phyloP scores from a whole-genome alignment of 2,888 invertebrate genomes.

The Trilocha varians region DNA sequence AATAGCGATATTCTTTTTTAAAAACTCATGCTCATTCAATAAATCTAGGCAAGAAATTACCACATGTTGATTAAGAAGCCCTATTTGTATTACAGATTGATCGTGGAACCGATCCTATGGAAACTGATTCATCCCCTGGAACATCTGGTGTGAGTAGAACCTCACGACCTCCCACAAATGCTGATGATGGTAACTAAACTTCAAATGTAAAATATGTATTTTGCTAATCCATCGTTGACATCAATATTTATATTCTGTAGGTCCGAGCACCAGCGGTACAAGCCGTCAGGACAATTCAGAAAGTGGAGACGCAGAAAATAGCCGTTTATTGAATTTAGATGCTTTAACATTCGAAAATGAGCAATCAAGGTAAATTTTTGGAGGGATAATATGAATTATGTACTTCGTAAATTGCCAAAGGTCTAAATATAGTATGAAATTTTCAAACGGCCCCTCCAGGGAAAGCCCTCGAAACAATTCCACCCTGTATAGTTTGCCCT shows the following conservation, averaged over 20 bases:
- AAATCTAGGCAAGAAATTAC: neutral
- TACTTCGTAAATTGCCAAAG: too few relatives aligned
- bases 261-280: conserved; percentile 36
- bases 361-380: conserved; percentile 27
- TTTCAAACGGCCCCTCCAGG: too few relatives aligned
- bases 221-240: conserved; percentile 1
- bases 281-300: conserved; percentile 26
- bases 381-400: neutral
- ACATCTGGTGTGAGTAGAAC: conserved; percentile 7
- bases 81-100: conserved; percentile 65
- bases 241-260: conserved; percentile 16
- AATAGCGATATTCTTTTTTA: too few relatives aligned
- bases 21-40: too few relatives aligned
- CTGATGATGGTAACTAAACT: conserved; percentile 23
- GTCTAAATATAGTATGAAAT: too few relatives aligned
- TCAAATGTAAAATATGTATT: neutral
- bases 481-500: neutral
- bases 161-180: conserved; percentile 15
- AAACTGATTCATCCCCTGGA: conserved; percentile 44
- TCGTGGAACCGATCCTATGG: conserved; percentile 81
- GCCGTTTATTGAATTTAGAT: conserved; percentile 47
- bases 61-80: neutral
- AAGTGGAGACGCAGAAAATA: conserved; percentile 36
- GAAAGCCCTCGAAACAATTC: too few relatives aligned
- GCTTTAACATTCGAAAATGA: conserved; percentile 47